Conservation (phyloP, 2,113 vertebrate genomes). For the Eulemur rufifrons region DNA sequence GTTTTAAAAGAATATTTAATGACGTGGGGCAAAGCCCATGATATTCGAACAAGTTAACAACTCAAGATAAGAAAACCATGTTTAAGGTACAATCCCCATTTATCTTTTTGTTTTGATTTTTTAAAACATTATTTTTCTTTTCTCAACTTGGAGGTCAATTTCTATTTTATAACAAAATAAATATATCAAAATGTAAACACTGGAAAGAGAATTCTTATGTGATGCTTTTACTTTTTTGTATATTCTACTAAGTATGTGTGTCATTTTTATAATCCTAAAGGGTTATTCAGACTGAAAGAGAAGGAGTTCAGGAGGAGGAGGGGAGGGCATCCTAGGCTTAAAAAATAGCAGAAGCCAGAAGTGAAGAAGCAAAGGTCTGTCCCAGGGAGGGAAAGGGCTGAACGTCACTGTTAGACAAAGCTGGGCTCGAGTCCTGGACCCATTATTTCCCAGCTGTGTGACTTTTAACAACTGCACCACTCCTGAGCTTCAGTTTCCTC, state of each 20-base stretch:
- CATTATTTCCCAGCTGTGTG: background rate
- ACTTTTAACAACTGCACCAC: background rate
- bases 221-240: background rate
- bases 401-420: background rate
- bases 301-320: background rate
- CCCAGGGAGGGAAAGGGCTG: background rate
- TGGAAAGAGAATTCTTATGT: background rate
- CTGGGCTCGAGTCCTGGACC: background rate
- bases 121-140: background rate
- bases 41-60: background rate
- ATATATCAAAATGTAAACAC: background rate
- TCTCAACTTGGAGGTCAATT: background rate
- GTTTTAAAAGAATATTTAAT: background rate
- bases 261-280: background rate
- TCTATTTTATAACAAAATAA: slow-evolving; percentile 2
- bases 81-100: background rate
- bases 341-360: background rate
- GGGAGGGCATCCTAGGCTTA: background rate
- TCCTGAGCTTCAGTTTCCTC: background rate
- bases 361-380: background rate
- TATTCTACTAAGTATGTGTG: background rate
- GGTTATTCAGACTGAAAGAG: background rate
- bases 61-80: background rate
- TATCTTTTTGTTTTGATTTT: background rate
- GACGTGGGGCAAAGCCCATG: background rate